Conservation (phyloP, 2,113 vertebrate species). For the Sapajus apella region DNA sequence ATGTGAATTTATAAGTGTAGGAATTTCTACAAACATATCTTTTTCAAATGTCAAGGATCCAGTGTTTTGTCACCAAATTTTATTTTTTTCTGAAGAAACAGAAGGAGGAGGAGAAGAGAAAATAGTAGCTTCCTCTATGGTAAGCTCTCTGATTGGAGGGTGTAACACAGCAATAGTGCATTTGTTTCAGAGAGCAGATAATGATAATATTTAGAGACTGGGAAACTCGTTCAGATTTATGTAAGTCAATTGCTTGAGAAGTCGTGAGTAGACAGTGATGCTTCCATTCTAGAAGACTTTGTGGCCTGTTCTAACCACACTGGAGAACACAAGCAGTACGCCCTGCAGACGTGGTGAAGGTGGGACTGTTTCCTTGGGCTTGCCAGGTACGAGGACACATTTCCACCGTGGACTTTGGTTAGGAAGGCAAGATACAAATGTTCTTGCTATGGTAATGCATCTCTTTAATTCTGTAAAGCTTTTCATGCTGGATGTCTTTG, state of each 20-base stretch:
- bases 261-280: accelerated
- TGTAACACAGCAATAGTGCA: no score
- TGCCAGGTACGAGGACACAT: no score
- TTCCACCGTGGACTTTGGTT: background rate
- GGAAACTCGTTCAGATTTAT: background rate
- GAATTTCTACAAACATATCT: background rate
- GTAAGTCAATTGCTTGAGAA: background rate
- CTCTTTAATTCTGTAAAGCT: background rate
- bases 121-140: background rate
- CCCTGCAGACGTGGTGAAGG: background rate
- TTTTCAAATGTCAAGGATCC: background rate
- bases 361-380: background rate
- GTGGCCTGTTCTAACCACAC: background rate
- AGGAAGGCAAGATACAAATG: background rate
- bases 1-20: background rate
- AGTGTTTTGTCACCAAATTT: background rate
- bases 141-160: background rate
- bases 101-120: background rate
- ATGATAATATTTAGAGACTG: background rate
- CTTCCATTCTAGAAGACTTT: background rate
- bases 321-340: background rate
- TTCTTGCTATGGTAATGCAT: background rate
- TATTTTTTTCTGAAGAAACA: background rate
- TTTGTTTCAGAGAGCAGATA: background rate
- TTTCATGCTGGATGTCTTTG: background rate